These are phyloP conservation scores for Panonychus citri DNA, from an alignment of 1,140 invertebrate genomes.

Conservation along the genomic window DNA sequence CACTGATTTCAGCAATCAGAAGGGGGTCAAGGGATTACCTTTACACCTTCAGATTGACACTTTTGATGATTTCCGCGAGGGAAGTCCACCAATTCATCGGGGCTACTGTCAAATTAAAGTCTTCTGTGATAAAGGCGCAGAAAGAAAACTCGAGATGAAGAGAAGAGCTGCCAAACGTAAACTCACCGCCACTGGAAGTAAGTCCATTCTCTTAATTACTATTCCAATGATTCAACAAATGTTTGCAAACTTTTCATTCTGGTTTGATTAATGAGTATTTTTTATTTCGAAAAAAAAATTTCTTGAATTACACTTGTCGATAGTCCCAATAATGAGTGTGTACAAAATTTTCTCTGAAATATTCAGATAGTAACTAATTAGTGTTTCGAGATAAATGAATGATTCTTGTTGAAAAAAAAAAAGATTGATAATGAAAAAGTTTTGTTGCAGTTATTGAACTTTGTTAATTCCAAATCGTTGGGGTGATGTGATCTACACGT, in stretches of 20 bases:
- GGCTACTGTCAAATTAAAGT: constrained; percentile 99
- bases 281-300: too few species aligned
- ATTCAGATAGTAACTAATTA: too few species aligned
- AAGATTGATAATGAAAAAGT: too few species aligned
- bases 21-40: constrained; percentile 95
- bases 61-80: constrained; percentile 78
- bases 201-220: constrained; percentile 9
- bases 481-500: too few species aligned
- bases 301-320: too few species aligned
- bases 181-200: constrained; percentile 58
- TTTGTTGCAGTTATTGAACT: too few species aligned
- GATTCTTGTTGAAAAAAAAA: too few species aligned
- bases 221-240: background rate
- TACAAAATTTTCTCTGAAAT: too few species aligned
- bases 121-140: constrained; percentile 99
- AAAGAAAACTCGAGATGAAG: constrained; percentile 95
- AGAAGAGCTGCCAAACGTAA: constrained; percentile 80
- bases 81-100: constrained; percentile 55
- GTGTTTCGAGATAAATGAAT: too few species aligned
- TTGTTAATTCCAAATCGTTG: too few species aligned
- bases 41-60: constrained; percentile 96
- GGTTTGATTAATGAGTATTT: too few species aligned
- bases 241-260: constrained; percentile 2
- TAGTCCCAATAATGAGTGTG: too few species aligned
- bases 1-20: constrained; percentile 98